These are phyloP conservation scores for Manis javanica DNA, from an alignment of 2,797 vertebrate species.

Conservation along the genomic window DNA sequence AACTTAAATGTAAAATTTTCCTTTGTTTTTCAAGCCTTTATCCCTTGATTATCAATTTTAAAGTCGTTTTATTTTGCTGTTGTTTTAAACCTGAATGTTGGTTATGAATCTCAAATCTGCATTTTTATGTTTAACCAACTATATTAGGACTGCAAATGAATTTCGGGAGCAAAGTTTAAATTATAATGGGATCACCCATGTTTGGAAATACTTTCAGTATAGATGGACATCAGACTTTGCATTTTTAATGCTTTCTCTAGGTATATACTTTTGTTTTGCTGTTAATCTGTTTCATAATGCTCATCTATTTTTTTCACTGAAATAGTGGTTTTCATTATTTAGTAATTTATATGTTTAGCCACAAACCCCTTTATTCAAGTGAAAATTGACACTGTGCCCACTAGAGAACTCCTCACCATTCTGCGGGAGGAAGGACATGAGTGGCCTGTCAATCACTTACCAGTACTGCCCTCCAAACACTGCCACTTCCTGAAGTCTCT, in stretches of 20 bases:
- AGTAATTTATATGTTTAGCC: not conserved
- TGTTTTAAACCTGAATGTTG: not conserved
- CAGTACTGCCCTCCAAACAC: not conserved
- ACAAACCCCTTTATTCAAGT: not conserved
- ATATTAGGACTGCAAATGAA: not conserved
- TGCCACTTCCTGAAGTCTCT: not conserved
- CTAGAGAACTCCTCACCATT: not conserved
- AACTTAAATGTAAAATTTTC: not conserved
- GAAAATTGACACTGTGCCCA: not conserved
- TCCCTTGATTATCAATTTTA: not conserved
- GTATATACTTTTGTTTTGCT: not conserved
- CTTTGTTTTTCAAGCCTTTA: constrained; percentile 3
- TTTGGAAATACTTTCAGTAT: constrained; percentile 43
- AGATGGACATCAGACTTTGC: not conserved
- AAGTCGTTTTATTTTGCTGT: not conserved
- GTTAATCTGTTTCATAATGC: constrained; percentile 30
- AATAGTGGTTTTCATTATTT: not conserved
- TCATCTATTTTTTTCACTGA: not conserved
- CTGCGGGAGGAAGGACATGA: not conserved
- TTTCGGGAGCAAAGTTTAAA: not conserved
- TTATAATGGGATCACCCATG: not conserved
- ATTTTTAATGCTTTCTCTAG: constrained; percentile 9
- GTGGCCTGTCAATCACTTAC: not conserved
- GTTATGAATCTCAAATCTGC: not conserved
- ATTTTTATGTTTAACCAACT: not conserved